phyloP scores from a whole-genome alignment of 2,888 invertebrate species.

The Resseliella maxima region DNA sequence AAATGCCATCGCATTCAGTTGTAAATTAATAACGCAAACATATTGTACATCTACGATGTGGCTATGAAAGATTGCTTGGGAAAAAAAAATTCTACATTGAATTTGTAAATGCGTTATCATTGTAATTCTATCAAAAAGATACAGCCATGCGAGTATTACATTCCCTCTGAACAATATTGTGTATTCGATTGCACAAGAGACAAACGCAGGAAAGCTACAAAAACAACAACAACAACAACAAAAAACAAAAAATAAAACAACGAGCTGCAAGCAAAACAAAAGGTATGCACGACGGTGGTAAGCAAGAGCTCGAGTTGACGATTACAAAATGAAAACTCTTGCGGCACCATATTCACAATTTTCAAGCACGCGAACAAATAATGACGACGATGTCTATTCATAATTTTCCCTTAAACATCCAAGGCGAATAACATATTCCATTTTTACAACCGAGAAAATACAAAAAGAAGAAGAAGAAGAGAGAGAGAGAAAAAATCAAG shows the following conservation, averaged over 20 bases:
- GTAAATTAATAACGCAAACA: slow-evolving; percentile 41
- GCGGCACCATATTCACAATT: neutral
- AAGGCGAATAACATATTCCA: slow-evolving; percentile 23
- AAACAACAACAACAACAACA: neutral
- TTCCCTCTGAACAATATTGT: neutral
- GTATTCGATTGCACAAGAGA: neutral
- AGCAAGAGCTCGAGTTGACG: neutral
- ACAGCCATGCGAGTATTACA: neutral
- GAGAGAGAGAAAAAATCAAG: no score
- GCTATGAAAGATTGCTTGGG: neutral
- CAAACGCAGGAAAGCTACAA: no score
- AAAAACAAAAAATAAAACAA: neutral
- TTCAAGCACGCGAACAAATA: slow-evolving; percentile 25
- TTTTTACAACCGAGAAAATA: neutral
- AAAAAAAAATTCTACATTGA: slow-evolving; percentile 10
- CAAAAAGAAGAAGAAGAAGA: no score
- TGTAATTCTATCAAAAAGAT: slow-evolving; percentile 52
- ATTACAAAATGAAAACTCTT: slow-evolving; percentile 27
- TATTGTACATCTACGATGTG: neutral
- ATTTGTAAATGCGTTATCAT: slow-evolving; percentile 46
- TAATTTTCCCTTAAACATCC: neutral
- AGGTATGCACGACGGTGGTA: neutral
- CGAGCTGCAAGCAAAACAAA: neutral
- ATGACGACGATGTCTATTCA: slow-evolving; percentile 41
- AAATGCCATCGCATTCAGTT: neutral